phyloP scores from a whole-genome alignment of 2,888 invertebrate species.

The Philopedon plagiatum region DNA sequence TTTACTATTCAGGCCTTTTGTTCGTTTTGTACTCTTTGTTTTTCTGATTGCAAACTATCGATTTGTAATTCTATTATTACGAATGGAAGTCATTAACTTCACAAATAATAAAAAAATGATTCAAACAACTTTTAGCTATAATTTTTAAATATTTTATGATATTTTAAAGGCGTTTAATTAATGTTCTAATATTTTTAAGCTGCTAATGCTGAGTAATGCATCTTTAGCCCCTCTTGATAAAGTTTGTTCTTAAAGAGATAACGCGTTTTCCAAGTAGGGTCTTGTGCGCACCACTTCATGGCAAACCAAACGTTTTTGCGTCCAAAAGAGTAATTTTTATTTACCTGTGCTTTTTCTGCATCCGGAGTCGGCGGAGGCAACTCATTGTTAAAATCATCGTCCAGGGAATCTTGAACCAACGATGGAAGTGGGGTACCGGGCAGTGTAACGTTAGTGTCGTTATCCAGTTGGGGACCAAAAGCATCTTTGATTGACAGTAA shows the following conservation, averaged over 20 bases:
- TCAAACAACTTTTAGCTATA: too few relatives aligned
- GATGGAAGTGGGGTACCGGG: slow-evolving; percentile 68
- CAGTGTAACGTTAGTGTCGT: slow-evolving; percentile 59
- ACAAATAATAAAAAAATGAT: not conserved
- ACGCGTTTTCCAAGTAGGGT: too few relatives aligned
- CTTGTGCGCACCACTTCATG: too few relatives aligned
- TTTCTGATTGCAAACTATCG: not conserved
- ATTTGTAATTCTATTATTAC: not conserved
- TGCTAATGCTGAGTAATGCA: not conserved
- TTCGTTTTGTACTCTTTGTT: not conserved
- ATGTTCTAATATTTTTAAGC: too few relatives aligned
- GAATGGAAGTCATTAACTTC: not conserved
- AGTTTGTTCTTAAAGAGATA: too few relatives aligned
- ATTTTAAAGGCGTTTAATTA: too few relatives aligned
- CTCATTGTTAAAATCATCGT: slow-evolving; percentile 42
- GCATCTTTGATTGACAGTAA: slow-evolving; percentile 64
- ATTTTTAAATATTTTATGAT: too few relatives aligned
- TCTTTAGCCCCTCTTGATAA: not conserved
- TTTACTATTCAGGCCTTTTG: not conserved
- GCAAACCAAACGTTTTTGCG: too few relatives aligned
- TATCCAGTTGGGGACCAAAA: slow-evolving; percentile 70
- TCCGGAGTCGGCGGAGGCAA: slow-evolving; percentile 58
- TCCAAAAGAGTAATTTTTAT: not conserved
- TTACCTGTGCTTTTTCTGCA: slow-evolving; percentile 62
- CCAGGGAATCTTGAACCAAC: slow-evolving; percentile 61